Conservation (phyloP, 2,888 invertebrate species). For the Leucophenga montana region DNA sequence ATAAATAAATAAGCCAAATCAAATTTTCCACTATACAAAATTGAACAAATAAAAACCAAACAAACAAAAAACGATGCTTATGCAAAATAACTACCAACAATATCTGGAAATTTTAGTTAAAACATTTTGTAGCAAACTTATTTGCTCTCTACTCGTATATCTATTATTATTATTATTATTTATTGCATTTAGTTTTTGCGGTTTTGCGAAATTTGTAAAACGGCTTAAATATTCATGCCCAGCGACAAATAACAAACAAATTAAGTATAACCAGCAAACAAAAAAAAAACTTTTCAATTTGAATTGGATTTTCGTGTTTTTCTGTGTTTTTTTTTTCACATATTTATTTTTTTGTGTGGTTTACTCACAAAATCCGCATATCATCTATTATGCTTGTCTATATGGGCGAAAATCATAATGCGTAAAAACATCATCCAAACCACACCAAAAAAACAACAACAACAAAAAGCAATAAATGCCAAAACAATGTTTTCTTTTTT, state of each 20-base stretch:
- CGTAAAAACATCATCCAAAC: conserved; percentile 6
- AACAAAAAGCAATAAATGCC: not conserved
- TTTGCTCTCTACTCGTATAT: not conserved
- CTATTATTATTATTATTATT: conserved; percentile 17
- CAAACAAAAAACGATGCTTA: too few species aligned
- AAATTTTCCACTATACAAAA: conserved; percentile 1
- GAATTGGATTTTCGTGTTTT: not conserved
- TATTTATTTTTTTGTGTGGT: too few species aligned
- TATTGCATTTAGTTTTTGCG: conserved; percentile 21
- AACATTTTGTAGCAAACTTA: not conserved
- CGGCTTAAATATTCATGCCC: conserved; percentile 8
- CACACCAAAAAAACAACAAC: not conserved
- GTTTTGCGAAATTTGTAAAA: conserved; percentile 22
- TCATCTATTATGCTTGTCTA: not conserved
- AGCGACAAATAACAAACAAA: conserved; percentile 17
- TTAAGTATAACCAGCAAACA: not conserved
- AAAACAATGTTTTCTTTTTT: not conserved
- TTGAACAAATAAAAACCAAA: not conserved
- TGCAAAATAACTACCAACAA: not conserved
- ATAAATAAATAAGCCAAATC: conserved; percentile 5
- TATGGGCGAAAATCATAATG: conserved; percentile 1
- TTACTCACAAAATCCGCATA: too few species aligned
- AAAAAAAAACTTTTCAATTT: not conserved
- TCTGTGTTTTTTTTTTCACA: too few species aligned
- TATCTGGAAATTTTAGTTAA: not conserved